Evolutionary conservation across 2,888 invertebrate species (phyloP).

Genomic region (Myathropa florea): DNA sequence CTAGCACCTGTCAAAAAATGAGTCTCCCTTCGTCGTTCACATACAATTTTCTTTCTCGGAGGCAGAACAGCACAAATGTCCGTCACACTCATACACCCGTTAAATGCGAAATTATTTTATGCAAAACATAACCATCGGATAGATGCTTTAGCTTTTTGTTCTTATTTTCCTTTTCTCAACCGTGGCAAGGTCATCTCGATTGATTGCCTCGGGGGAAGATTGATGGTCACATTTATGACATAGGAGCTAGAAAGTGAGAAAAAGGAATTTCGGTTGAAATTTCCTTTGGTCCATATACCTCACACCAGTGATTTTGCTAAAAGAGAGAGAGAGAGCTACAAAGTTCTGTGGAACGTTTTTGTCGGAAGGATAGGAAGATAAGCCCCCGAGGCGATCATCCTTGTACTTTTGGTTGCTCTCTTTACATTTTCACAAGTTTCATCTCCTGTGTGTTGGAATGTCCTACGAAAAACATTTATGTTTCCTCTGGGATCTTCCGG

Average conservation of each 20-base stretch:
- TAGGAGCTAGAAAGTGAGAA: slow-evolving; percentile 23
- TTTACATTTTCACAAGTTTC: slow-evolving; percentile 65
- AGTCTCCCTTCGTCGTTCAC: background rate
- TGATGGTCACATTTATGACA: slow-evolving; percentile 44
- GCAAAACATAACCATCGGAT: slow-evolving; percentile 41
- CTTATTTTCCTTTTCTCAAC: background rate
- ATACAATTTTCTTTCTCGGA: background rate
- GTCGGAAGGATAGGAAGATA: slow-evolving; percentile 51
- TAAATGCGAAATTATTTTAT: slow-evolving; percentile 26
- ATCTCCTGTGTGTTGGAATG: slow-evolving; percentile 59
- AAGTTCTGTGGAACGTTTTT: slow-evolving; percentile 51
- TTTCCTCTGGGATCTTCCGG: slow-evolving; percentile 59
- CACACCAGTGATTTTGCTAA: background rate
- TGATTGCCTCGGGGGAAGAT: slow-evolving; percentile 53
- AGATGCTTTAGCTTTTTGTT: background rate
- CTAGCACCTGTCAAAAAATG: background rate
- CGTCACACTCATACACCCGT: background rate
- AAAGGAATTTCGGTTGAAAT: slow-evolving; percentile 36
- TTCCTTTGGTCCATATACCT: slow-evolving; percentile 4
- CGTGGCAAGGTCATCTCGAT: slow-evolving; percentile 42
- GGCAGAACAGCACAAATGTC: background rate
- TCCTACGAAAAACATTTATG: slow-evolving; percentile 66
- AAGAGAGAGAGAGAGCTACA: slow-evolving; percentile 6
- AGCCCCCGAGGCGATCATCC: slow-evolving; percentile 61
- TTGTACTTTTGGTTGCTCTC: slow-evolving; percentile 62